Conservation (phyloP, 2,888 invertebrate species). For the Drepana falcataria region DNA sequence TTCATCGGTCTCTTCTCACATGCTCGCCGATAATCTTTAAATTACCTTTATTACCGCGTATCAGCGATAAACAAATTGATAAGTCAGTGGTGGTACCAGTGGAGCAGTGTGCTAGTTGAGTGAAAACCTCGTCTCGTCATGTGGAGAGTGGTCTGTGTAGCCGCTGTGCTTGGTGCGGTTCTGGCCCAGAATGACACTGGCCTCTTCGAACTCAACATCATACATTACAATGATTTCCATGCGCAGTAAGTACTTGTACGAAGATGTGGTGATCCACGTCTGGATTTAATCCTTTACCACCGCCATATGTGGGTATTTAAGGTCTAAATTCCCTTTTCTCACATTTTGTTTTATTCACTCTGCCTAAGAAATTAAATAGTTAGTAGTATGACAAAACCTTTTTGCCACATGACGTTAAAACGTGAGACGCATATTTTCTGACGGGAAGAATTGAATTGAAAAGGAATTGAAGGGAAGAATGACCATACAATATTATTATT, state of each 20-base stretch:
- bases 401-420: too few relatives aligned
- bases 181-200: slow-evolving; percentile 30
- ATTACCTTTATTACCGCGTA: neutral
- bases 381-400: too few relatives aligned
- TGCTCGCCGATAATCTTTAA: neutral
- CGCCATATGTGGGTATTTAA: too few relatives aligned
- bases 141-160: slow-evolving; percentile 18
- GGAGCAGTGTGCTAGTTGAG: neutral
- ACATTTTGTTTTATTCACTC: too few relatives aligned
- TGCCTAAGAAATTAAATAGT: too few relatives aligned
- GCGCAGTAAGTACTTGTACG: slow-evolving; percentile 67
- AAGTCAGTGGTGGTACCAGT: neutral
- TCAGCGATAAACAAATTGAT: neutral
- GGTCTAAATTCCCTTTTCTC: too few relatives aligned
- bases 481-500: too few relatives aligned
- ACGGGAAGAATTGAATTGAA: too few relatives aligned
- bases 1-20: neutral
- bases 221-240: slow-evolving; percentile 79
- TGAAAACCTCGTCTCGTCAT: slow-evolving; percentile 17
- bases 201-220: slow-evolving; percentile 57
- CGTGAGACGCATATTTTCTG: too few relatives aligned
- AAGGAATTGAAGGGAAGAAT: too few relatives aligned
- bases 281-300: too few relatives aligned
- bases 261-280: too few relatives aligned
- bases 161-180: slow-evolving; percentile 22